These are phyloP conservation scores for Steatocranus sp. DNA, from an alignment of 2,797 vertebrate genomes.

Conservation along the genomic window DNA sequence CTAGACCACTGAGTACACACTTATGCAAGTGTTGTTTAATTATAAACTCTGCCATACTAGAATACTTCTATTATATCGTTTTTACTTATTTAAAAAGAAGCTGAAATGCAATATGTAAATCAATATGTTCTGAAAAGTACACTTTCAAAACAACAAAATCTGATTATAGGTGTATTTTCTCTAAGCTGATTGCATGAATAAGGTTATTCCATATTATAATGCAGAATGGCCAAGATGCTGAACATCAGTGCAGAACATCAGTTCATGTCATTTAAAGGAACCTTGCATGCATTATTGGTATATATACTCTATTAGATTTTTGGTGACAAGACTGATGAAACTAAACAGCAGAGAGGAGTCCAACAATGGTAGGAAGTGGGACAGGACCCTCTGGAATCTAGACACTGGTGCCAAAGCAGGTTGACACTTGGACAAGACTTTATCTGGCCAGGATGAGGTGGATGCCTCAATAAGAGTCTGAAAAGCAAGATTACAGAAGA, in stretches of 20 bases:
- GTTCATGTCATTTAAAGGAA: background rate
- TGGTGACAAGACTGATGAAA: background rate
- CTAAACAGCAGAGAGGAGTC: background rate
- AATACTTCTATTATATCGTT: background rate
- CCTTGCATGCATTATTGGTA: background rate
- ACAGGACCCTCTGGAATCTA: background rate
- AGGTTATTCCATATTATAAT: background rate
- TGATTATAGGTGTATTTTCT: background rate
- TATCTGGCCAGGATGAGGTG: background rate
- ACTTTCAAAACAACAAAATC: background rate
- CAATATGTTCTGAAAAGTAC: background rate
- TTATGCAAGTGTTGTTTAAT: background rate
- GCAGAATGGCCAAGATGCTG: background rate
- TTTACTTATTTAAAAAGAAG: background rate
- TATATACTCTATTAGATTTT: background rate
- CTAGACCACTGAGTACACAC: background rate
- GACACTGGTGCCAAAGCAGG: background rate
- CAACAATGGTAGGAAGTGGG: background rate
- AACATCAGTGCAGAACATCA: background rate
- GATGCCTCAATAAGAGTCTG: background rate
- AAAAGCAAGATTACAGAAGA: background rate
- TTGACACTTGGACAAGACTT: background rate
- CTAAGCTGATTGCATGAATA: background rate
- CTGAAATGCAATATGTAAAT: background rate
- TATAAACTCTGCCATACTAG: background rate